Conservation (phyloP, 2,797 vertebrate species). For the Nyctalus aviator region DNA sequence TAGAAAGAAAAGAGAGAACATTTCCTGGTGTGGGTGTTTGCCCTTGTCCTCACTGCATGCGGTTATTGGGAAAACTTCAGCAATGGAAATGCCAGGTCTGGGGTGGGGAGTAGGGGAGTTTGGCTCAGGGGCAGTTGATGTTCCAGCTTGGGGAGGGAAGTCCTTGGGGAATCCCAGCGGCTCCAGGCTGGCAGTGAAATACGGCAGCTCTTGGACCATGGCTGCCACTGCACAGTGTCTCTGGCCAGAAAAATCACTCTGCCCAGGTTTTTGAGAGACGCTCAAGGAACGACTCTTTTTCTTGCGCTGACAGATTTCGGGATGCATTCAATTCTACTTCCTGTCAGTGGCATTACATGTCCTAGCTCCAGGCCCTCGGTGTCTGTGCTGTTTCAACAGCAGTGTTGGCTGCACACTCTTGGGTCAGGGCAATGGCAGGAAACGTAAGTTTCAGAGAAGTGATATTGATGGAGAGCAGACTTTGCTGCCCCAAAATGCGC, state of each 20-base stretch:
- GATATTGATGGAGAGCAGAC: background rate
- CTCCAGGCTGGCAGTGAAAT: background rate
- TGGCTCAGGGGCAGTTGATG: background rate
- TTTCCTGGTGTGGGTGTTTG: conserved; percentile 49
- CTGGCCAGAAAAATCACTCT: background rate
- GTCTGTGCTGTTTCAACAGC: background rate
- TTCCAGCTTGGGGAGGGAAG: background rate
- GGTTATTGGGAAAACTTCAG: conserved; percentile 13
- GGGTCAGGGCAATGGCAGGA: background rate
- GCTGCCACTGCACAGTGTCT: background rate
- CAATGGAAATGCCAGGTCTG: conserved; percentile 39
- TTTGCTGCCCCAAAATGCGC: background rate
- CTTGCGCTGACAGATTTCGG: background rate
- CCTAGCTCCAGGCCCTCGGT: background rate
- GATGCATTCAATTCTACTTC: background rate
- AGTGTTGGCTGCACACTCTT: background rate
- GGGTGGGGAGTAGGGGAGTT: background rate
- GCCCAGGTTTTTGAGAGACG: background rate
- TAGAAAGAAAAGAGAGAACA: conserved; percentile 45
- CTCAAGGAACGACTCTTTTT: background rate
- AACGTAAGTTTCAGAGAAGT: conserved; percentile 1
- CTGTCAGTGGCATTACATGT: background rate
- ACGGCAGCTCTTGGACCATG: background rate
- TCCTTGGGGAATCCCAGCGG: fast-evolving
- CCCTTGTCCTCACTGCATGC: background rate